Evolutionary conservation across 2,113 vertebrate genomes (phyloP).

Genomic region (Camelus dromedarius): DNA sequence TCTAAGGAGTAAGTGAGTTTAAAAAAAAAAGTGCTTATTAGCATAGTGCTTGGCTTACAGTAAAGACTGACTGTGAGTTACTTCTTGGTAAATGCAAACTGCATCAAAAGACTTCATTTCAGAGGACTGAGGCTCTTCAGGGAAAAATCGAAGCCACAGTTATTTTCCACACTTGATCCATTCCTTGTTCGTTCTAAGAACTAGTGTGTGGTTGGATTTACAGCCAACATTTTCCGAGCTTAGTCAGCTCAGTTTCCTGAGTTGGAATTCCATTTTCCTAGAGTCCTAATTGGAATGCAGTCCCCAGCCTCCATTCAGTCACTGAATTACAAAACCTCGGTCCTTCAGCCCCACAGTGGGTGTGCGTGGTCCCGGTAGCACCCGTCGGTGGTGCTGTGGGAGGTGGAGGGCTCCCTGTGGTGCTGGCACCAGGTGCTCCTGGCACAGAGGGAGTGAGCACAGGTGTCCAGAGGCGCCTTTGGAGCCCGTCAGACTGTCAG

Average conservation of each 20-base stretch:
- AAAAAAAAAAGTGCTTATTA: background rate
- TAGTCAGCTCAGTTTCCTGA: background rate
- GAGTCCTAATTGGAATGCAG: background rate
- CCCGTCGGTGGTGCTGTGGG: too few species aligned
- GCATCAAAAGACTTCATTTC: background rate
- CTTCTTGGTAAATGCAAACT: background rate
- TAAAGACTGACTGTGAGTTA: background rate
- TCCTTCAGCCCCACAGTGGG: accelerated
- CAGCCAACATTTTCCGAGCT: background rate
- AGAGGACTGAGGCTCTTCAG: background rate
- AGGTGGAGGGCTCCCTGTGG: background rate
- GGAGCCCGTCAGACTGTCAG: background rate
- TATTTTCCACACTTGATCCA: background rate
- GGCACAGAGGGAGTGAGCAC: background rate
- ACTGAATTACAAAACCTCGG: background rate
- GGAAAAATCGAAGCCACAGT: background rate
- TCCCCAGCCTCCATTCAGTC: background rate
- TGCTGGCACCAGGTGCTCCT: background rate
- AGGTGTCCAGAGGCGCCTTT: background rate
- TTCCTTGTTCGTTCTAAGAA: background rate
- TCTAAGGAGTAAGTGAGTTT: background rate
- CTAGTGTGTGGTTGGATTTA: background rate
- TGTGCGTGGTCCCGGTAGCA: accelerated
- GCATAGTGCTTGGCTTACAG: background rate
- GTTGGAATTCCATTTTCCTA: background rate